Base-by-base conservation (phyloP, 2,888 invertebrate species). In the Cistogaster globosa region DNA sequence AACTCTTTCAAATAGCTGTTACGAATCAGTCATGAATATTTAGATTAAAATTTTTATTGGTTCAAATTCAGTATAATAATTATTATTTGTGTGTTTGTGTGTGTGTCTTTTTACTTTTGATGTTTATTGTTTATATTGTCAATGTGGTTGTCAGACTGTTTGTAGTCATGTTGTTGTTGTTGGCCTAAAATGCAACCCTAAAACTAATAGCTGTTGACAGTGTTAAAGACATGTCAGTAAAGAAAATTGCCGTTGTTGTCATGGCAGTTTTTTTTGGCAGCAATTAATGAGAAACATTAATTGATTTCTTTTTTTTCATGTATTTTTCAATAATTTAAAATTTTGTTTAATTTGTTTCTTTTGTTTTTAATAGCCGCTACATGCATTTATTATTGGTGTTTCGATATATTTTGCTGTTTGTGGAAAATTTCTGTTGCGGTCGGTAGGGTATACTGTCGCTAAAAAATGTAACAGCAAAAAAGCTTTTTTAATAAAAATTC, bases 121-220 rank as follows among this genome's bases (percentile, higher is more conserved):
- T n/a, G 7, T 32, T 51, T 32, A 36, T 18, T 48, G 51, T 53
- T 53, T 7, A 16, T 8, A 60, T 51, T 63, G 69, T 57, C 36
- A 63, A 60, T 53, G 12, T 63, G 38, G 16, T 7, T 38, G 53
- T 53, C 20, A 53, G 11, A 11, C 11, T 2, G 20, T 12, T 60
- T 72, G 36, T 53, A 65, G 16, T 20, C 20, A 14, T 57, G 65
- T 32, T 72, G 22, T n/a, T 71, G 69, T 48, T 69, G 38, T 68
- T 57, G 20, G 32, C 36, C 53, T 63, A 82, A 77, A 77, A 65
- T 63, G 58, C 85, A 81, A 75, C 68, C 65, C 60, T 74, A 69
- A 42, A 42, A 82, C 81, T 82, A 78, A 82, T 69, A 65, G 77
- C 74, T 65, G 72, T 38, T 80, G 84, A 76, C 53, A 83, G 62